A percentile compares a stretch with the other conserved stretches of the same genome.
These are phyloP conservation scores for Micoletzkya japonica DNA, from an alignment of 2,888 invertebrate genomes.

Conservation along the genomic window DNA sequence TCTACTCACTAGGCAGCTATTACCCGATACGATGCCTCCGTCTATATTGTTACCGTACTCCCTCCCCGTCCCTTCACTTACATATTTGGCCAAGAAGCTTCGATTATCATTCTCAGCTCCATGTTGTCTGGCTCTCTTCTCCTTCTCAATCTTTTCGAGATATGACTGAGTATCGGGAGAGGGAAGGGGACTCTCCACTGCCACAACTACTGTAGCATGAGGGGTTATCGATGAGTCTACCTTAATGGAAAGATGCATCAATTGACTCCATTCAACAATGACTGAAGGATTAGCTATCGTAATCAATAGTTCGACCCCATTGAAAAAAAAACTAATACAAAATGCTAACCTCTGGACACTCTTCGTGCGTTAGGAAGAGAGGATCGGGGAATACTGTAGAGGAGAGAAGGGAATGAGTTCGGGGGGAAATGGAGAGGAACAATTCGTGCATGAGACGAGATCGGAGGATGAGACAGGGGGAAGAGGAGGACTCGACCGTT, in stretches of 20 bases:
- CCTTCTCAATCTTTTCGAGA: conserved; percentile 85
- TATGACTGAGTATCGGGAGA: conserved; percentile 25
- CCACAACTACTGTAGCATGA: conserved; percentile 22
- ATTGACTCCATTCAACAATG: not conserved
- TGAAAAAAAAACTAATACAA: not conserved
- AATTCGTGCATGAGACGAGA: conserved; percentile 54
- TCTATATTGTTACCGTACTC: not conserved
- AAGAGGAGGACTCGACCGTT: conserved; percentile 25
- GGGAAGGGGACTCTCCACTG: conserved; percentile 2
- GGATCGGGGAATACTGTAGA: conserved; percentile 55
- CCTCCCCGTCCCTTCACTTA: conserved; percentile 65
- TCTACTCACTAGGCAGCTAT: not conserved
- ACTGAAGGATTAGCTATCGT: not conserved
- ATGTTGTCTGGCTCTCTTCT: conserved; percentile 85
- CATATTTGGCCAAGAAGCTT: conserved; percentile 96
- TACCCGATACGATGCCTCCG: not conserved
- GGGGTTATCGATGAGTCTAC: not conserved
- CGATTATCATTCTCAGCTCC: conserved; percentile 77
- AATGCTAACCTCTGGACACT: conserved; percentile 19
- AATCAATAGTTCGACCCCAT: not conserved
- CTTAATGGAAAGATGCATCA: not conserved
- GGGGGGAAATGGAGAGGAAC: conserved; percentile 48
- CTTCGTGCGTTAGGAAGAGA: conserved; percentile 29
- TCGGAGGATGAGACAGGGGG: conserved; percentile 52
- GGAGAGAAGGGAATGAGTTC: conserved; percentile 44